Conservation (phyloP, 2,113 vertebrate genomes). For the Turdus rufiventris region DNA sequence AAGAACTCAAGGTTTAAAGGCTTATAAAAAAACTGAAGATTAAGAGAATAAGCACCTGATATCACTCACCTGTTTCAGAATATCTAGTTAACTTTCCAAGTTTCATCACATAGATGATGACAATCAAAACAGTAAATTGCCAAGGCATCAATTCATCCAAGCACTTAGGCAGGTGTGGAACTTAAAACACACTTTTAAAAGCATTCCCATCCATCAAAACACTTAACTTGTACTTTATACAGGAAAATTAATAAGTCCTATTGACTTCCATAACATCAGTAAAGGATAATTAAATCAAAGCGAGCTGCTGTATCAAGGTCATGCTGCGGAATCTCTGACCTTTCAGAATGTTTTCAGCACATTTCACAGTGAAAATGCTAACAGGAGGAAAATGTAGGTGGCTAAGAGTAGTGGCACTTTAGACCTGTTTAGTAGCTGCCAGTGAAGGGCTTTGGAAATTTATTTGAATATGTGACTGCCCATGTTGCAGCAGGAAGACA, state of each 20-base stretch:
- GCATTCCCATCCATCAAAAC: background rate
- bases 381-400: background rate
- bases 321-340: background rate
- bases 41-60: background rate
- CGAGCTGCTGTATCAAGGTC: background rate
- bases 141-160: background rate
- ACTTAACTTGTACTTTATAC: background rate
- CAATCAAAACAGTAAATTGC: background rate
- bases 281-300: background rate
- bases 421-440: background rate
- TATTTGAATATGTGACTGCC: background rate
- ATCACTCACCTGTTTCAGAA: background rate
- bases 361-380: background rate
- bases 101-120: background rate
- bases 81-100: background rate
- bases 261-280: background rate
- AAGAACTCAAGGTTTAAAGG: background rate
- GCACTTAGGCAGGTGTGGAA: background rate
- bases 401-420: background rate
- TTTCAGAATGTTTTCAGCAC: background rate
- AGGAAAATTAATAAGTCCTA: background rate
- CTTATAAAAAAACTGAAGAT: background rate
- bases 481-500: background rate
- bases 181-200: conserved; percentile 19
- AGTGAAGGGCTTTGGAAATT: background rate